phyloP scores from a whole-genome alignment of 2,113 vertebrate genomes.

The Chamaetylas fuelleborni region DNA sequence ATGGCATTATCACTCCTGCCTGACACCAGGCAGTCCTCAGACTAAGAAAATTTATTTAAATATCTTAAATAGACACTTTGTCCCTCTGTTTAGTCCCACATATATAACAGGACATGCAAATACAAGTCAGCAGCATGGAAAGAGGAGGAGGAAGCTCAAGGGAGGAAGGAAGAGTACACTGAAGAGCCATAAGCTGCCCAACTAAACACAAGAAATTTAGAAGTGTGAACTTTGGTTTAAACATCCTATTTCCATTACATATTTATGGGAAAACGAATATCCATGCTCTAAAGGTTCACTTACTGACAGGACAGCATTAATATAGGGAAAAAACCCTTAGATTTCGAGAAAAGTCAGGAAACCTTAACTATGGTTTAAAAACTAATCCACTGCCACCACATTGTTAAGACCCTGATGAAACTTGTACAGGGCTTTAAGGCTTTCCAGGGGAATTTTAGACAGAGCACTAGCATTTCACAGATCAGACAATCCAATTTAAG shows the following conservation, averaged over 20 bases:
- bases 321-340: neutral
- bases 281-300: neutral
- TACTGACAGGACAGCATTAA: neutral
- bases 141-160: neutral
- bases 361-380: neutral
- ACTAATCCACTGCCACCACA: neutral
- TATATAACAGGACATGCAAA: neutral
- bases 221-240: neutral
- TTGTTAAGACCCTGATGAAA: neutral
- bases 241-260: neutral
- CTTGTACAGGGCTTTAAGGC: neutral
- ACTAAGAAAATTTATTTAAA: neutral
- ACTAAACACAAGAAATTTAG: neutral
- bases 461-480: slow-evolving; percentile 22
- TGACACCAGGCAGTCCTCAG: neutral
- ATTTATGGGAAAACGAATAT: neutral
- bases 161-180: neutral
- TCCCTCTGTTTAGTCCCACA: neutral
- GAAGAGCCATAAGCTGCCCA: neutral
- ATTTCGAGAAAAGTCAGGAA: neutral
- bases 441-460: slow-evolving; percentile 39
- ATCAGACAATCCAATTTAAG: slow-evolving; percentile 29
- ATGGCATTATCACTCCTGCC: neutral
- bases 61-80: neutral
- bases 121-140: neutral